phyloP scores from a whole-genome alignment of 2,888 invertebrate species.

The Drosophila mettleri region DNA sequence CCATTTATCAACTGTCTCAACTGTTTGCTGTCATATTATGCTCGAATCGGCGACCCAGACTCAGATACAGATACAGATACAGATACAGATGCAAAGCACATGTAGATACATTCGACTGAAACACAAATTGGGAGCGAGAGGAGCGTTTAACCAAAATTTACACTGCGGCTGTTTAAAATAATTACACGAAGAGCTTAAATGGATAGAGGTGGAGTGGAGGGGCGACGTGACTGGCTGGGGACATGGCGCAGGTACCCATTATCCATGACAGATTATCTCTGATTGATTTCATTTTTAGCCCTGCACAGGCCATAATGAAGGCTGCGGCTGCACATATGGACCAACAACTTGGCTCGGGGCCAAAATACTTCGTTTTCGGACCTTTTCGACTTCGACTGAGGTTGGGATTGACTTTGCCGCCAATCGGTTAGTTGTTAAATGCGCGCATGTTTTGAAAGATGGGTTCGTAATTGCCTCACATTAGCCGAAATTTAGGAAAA shows the following conservation, averaged over 20 bases:
- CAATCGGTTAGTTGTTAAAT: slow-evolving; percentile 76
- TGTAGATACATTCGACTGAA: slow-evolving; percentile 12
- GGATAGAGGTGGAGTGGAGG: slow-evolving; percentile 39
- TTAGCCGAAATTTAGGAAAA: slow-evolving; percentile 76
- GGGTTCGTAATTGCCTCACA: slow-evolving; percentile 74
- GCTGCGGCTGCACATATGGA: slow-evolving; percentile 60
- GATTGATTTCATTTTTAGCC: slow-evolving; percentile 78
- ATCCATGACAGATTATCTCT: slow-evolving; percentile 78
- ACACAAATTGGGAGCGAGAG: slow-evolving; percentile 39
- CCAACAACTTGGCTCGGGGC: slow-evolving; percentile 63
- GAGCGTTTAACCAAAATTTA: slow-evolving; percentile 78
- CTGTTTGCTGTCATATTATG: slow-evolving; percentile 83
- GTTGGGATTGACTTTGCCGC: slow-evolving; percentile 59
- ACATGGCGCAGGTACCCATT: slow-evolving; percentile 73
- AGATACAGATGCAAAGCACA: not conserved
- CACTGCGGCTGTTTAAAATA: slow-evolving; percentile 81
- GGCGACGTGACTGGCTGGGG: slow-evolving; percentile 28
- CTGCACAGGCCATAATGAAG: slow-evolving; percentile 66
- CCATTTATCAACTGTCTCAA: slow-evolving; percentile 81
- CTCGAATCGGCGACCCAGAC: slow-evolving; percentile 67
- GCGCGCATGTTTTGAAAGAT: slow-evolving; percentile 63
- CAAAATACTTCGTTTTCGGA: slow-evolving; percentile 50
- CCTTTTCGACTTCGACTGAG: slow-evolving; percentile 21
- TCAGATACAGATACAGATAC: slow-evolving; percentile 17
- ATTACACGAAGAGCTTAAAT: slow-evolving; percentile 81